Base-by-base conservation (phyloP, 2,113 vertebrate genomes). In the Bos indicus region DNA sequence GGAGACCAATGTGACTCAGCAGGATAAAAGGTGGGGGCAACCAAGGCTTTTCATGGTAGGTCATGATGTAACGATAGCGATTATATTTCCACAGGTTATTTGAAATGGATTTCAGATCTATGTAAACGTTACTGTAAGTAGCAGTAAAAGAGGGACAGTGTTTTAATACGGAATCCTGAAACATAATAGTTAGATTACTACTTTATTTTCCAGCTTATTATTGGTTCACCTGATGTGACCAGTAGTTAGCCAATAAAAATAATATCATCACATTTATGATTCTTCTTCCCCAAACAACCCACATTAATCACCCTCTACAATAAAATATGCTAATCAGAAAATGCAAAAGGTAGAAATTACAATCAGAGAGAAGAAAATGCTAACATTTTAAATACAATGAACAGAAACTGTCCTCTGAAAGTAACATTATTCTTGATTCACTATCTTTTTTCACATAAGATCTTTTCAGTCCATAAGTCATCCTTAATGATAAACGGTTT, bases 71-170 rank as follows among this genome's bases (percentile, higher is more conserved):
- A 80, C 99, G 99, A 67, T 99, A 99, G 19, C 99, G 99, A 93
- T 99, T 99, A 96, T 99, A 99, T 96, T 99, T 99, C 99, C 99
- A 99, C 86, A 99, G 98, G 57, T 99, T 99, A 97, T 99, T 99
- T 0, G 99, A 99, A 48, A 99, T 99, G 57, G 99, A 99, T 95
- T 99, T 99, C 99, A 99, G 99, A 67, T 99, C 99, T 95, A 99
- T 98, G 97, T 99, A 99, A 94, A 99, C 99, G 71, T 99, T 99
- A 98, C 99, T 99, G 98, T 56, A 77, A 95, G 90, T 78, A 88
- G 12, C 88, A 94, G 43, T 28, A 3, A 97, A 48, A 96, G 26
- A 80, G 6, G 91, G 84, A 92, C 16, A 19, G 52, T 21, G 25
- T 71, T 74, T 96, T 19, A 97, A 54, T 85, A 57, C 3, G 5